Base-by-base conservation (phyloP, 2,888 invertebrate genomes). In the Resseliella maxima region DNA sequence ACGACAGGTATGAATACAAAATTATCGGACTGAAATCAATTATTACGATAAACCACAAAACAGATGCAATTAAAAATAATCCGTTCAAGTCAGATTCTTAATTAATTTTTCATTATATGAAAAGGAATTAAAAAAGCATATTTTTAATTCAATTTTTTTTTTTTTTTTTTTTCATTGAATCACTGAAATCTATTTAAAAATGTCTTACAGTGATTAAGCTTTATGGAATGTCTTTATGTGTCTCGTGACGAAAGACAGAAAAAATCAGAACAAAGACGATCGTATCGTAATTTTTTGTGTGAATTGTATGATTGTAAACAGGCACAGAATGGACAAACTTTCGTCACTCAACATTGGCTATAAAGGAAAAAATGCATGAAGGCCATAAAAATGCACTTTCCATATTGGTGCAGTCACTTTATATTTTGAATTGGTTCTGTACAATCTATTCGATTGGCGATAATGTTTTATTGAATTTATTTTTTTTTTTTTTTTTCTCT, bases 391-490 rank as follows among this genome's bases (percentile, higher is more conserved):
- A 59, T 59, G 59, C 59, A 59, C 24, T 59, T 59, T 31, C 72
- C 72, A 72, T 72, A 31, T 5, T 50, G 8, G 46, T 18, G 46
- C 8, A 2, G 18, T 50, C 46, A 50, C 46, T n/a, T n/a, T n/a
- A n/a, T n/a, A n/a, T n/a, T n/a, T 15, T 50, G 50, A 50, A 50
- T 18, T 12, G 41, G 41, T 12, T 41, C 41, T 15, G 59, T 3
- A 50, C 10, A 3, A 21, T 50, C 21, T 24, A 5, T n/a, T 59
- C 59, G 59, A 24, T 59, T 59, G 2, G n/a, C 59, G 59, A 59
- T 59, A 59, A 72, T 24, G 59, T 59, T 59, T 59, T 59, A 59
- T 59, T 59, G 59, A 59, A n/a, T 59, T 59, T 18, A 8, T 12
- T 15, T 59, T n/a, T 59, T 59, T n/a, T 12, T 72, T 72, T 15